phyloP scores from a whole-genome alignment of 2,113 vertebrate genomes.

The Cyanoramphus novaezelandiae region DNA sequence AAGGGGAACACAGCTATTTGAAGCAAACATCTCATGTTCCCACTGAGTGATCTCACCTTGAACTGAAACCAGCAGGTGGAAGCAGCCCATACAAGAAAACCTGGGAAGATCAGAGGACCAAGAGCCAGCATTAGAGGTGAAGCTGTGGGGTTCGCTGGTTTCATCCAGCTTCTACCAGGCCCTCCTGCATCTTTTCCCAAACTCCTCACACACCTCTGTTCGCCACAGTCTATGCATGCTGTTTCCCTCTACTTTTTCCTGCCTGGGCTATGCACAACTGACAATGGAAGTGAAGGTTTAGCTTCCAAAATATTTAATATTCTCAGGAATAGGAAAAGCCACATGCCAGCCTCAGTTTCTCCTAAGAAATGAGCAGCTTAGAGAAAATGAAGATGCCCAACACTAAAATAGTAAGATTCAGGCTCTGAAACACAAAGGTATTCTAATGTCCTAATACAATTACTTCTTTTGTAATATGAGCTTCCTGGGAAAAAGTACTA shows the following conservation, averaged over 20 bases:
- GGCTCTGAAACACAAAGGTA: background rate
- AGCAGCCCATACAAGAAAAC: background rate
- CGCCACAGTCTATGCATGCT: background rate
- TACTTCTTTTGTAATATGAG: background rate
- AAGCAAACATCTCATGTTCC: background rate
- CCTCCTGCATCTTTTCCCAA: background rate
- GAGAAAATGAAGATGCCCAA: background rate
- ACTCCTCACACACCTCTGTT: background rate
- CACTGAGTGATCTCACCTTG: background rate
- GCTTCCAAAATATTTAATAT: background rate
- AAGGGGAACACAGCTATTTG: background rate
- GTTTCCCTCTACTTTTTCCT: background rate
- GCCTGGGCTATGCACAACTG: background rate
- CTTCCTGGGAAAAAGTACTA: background rate
- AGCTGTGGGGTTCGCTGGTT: background rate
- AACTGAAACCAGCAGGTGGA: background rate
- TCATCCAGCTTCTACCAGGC: background rate
- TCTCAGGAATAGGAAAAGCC: conserved; percentile 25
- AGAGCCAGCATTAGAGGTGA: background rate
- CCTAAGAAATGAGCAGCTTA: background rate
- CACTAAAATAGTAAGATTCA: background rate
- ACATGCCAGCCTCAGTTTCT: background rate
- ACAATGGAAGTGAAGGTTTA: background rate
- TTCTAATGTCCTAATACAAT: background rate
- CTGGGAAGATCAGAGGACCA: background rate